Conservation (phyloP, 2,888 invertebrate genomes). For the Emmelina monodactyla region DNA sequence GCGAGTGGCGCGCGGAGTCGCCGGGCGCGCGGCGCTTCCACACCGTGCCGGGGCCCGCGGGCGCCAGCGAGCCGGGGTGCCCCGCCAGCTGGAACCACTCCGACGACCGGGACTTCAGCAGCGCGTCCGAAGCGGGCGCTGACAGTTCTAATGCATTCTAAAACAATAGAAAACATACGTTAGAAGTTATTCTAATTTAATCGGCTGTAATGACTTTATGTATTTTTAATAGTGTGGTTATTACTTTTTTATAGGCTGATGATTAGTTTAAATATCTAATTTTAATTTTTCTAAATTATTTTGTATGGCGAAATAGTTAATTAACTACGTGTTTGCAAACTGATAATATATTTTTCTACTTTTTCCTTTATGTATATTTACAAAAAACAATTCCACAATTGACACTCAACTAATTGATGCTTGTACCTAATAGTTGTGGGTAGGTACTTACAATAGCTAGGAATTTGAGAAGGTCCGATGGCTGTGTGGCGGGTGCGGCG, state of each 20-base stretch:
- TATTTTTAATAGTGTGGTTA: too few species aligned
- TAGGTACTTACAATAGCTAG: slow-evolving; percentile 78
- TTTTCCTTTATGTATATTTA: too few species aligned
- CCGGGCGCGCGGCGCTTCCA: slow-evolving; percentile 86
- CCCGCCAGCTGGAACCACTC: slow-evolving; percentile 94
- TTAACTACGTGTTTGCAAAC: too few species aligned
- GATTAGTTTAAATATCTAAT: slow-evolving; percentile 16
- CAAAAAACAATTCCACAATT: too few species aligned
- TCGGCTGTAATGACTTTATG: too few species aligned
- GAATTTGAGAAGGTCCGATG: slow-evolving; percentile 71
- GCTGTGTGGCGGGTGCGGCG: slow-evolving; percentile 33
- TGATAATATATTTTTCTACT: too few species aligned
- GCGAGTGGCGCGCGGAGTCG: slow-evolving; percentile 74
- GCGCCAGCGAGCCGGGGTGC: slow-evolving; percentile 91
- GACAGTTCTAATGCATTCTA: slow-evolving; percentile 92
- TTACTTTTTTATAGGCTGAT: too few species aligned
- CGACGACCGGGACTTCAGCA: slow-evolving; percentile 74
- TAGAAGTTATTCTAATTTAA: background rate
- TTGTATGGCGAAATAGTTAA: too few species aligned
- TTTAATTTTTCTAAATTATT: background rate
- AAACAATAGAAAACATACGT: slow-evolving; percentile 34
- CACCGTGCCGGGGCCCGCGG: slow-evolving; percentile 91
- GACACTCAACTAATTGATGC: background rate
- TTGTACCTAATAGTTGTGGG: background rate
- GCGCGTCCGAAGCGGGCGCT: slow-evolving; percentile 87